Conservation (phyloP, 2,113 vertebrate species). For the Pantherophis guttatus region DNA sequence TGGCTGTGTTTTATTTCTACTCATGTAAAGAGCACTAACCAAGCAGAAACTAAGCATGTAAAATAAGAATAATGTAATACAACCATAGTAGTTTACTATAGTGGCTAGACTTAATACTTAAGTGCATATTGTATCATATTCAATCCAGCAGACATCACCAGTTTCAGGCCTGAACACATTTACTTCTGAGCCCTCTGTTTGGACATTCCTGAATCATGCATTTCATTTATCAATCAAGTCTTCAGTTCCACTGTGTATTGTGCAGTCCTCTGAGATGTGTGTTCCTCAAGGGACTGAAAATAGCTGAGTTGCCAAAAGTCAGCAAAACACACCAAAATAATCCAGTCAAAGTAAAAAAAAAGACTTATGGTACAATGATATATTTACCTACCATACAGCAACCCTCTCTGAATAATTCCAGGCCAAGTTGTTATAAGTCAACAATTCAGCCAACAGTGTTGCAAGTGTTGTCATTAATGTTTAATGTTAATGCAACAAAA, state of each 20-base stretch:
- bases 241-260: neutral
- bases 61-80: neutral
- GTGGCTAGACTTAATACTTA: neutral
- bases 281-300: neutral
- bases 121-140: neutral
- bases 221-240: neutral
- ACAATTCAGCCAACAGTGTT: neutral
- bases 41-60: neutral
- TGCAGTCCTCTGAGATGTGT: neutral
- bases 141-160: neutral
- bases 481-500: neutral
- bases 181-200: neutral
- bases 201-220: neutral
- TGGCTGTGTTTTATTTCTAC: neutral
- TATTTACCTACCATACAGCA: neutral
- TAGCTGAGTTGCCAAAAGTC: neutral
- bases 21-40: neutral
- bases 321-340: neutral
- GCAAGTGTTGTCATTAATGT: neutral
- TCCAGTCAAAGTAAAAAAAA: neutral
- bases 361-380: neutral
- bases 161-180: neutral
- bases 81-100: neutral
- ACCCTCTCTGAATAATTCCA: neutral
- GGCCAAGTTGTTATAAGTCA: neutral